These are phyloP conservation scores for Benthosema pterotum DNA, from an alignment of 2,797 vertebrate genomes.

Conservation along the genomic window DNA sequence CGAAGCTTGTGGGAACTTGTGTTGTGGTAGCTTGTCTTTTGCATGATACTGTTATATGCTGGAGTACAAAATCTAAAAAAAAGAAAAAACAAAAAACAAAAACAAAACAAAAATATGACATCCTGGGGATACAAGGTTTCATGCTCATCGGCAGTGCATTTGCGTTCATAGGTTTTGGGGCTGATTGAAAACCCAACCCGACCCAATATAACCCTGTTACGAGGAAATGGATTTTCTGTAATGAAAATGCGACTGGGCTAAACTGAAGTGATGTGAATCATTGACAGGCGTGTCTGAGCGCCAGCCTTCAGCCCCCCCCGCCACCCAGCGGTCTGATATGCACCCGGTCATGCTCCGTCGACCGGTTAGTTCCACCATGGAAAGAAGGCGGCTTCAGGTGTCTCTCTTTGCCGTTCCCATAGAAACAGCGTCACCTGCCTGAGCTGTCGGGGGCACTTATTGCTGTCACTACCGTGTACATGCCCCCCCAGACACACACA, in stretches of 20 bases:
- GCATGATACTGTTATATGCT: too few relatives aligned
- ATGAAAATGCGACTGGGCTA: slow-evolving; percentile 56
- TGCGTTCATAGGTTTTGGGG: neutral
- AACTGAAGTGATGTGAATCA: slow-evolving; percentile 37
- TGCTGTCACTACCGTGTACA: too few relatives aligned
- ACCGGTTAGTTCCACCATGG: slow-evolving; percentile 12
- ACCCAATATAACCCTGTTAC: slow-evolving; percentile 50
- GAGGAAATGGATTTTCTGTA: slow-evolving; percentile 63
- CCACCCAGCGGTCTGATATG: slow-evolving; percentile 14
- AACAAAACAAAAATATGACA: too few relatives aligned
- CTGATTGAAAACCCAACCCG: slow-evolving; percentile 48
- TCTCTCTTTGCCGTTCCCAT: slow-evolving; percentile 44
- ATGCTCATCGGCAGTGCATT: neutral
- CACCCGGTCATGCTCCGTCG: slow-evolving; percentile 29
- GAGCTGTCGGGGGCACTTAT: slow-evolving; percentile 17
- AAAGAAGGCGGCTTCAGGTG: slow-evolving; percentile 24
- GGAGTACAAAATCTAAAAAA: too few relatives aligned
- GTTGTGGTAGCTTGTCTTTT: too few relatives aligned
- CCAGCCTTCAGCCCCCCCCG: slow-evolving; percentile 15
- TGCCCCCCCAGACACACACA: too few relatives aligned
- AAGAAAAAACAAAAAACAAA: too few relatives aligned
- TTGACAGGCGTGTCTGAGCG: slow-evolving; percentile 31
- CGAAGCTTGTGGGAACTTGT: too few relatives aligned
- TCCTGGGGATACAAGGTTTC: too few relatives aligned
- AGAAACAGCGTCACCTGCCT: slow-evolving; percentile 46